phyloP scores from a whole-genome alignment of 2,113 vertebrate genomes.

The Leiothrix lutea region DNA sequence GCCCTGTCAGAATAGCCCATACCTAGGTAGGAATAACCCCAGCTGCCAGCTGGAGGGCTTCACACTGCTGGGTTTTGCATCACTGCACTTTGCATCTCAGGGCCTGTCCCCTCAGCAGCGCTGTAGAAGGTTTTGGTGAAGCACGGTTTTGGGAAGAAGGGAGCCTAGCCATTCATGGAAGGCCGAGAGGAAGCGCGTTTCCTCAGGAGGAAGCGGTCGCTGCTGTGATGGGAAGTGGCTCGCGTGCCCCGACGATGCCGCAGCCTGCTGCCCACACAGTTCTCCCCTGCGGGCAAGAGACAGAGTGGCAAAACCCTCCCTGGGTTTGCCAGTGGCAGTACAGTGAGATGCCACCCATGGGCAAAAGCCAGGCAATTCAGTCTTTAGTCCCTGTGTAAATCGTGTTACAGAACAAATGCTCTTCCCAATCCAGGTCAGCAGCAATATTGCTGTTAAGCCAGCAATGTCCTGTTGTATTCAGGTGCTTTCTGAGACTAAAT shows the following conservation, averaged over 20 bases:
- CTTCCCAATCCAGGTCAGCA: background rate
- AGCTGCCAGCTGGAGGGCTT: background rate
- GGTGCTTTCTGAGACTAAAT: background rate
- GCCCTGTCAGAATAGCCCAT: background rate
- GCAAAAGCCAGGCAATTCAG: background rate
- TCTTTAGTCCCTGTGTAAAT: background rate
- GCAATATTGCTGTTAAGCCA: background rate
- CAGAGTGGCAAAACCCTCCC: background rate
- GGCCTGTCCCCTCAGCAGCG: background rate
- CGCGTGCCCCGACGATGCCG: accelerated
- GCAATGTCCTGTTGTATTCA: background rate
- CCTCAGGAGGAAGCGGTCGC: background rate
- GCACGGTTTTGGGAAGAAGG: background rate
- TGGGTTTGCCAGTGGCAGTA: background rate
- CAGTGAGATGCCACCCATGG: background rate
- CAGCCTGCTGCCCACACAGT: background rate
- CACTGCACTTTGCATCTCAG: background rate
- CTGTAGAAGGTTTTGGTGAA: background rate
- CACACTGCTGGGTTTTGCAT: accelerated
- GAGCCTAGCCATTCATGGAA: background rate
- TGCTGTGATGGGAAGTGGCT: background rate
- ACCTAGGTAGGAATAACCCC: background rate
- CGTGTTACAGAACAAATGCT: background rate
- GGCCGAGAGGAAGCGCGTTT: background rate
- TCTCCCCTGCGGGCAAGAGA: background rate